Evolutionary conservation across 2,888 invertebrate species (phyloP), one percentile per base, ranked within the genome.

Genomic region (Ferdinandea cuprea): DNA sequence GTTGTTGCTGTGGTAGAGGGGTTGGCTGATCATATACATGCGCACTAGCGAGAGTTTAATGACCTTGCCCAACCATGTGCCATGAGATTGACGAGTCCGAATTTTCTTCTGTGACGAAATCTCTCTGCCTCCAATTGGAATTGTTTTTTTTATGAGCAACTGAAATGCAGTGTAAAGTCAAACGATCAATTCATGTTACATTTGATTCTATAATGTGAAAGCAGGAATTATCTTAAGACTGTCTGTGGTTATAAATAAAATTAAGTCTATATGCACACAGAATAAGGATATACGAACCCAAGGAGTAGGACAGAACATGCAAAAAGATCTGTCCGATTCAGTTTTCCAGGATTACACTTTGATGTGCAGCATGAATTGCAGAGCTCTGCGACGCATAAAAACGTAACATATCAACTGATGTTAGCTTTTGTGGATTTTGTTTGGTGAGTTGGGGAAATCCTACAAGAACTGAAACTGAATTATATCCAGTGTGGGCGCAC

Each of bases 331-430:
- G 50, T 66, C 66, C 61, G 40, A 61, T 69, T 40, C 74, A 68
- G 61, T 63, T 73, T 66, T 37, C 59, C 46, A 46, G 56, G 79
- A 68, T 74, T 80, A 74, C 54, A 61, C 61, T 74, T 68, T 68
- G 74, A 79, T 61, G 73, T 56, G 56, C 59, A 25, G 5, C 40
- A 40, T 15, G 50, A 52, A 52, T 52, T 30, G 13, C 30, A 30
- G 15, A 30, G 13, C 28, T 4, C 35, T 21, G 35, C 9, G 15
- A 40, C 37, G 54, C 35, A 50, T 32, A 7, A 35, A 15, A 13
- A 11, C 44, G 17, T 9, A 8, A 56, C 8, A 44, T 19, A 19
- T 5, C 44, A 13, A 40, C 13, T 40, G 21, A 40, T 40, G 25
- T 40, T 25, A 8, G 3, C 7, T 13, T 13, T 25, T 11, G 19